Percentiles rank a stretch among this genome's conserved stretches.
Evolutionary conservation across 2,888 invertebrate genomes (phyloP).

Genomic region (Zhuqinia jingwanae): DNA sequence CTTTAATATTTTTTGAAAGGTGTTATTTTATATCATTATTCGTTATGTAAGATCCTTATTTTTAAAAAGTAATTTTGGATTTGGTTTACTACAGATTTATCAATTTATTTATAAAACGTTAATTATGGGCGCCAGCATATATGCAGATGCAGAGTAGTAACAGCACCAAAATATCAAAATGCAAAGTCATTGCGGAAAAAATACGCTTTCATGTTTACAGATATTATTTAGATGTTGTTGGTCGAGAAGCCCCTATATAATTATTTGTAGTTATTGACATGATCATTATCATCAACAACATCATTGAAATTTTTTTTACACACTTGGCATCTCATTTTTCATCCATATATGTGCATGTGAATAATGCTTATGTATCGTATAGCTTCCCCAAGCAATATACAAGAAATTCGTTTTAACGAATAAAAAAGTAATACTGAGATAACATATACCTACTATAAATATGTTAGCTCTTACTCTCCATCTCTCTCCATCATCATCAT

Average conservation of each 20-base stretch:
- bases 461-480: not conserved
- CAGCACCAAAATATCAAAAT: too few species aligned
- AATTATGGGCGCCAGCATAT: not conserved
- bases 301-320: conserved; percentile 16
- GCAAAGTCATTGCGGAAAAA: too few species aligned
- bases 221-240: too few species aligned
- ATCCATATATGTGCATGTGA: too few species aligned
- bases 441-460: not conserved
- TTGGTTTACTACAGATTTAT: too few species aligned
- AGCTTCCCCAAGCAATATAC: not conserved
- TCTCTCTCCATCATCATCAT: not conserved
- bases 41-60: too few species aligned
- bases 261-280: conserved; percentile 44
- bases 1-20: too few species aligned
- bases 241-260: not conserved
- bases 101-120: too few species aligned
- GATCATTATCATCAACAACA: conserved; percentile 33
- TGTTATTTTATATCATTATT: too few species aligned
- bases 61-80: too few species aligned
- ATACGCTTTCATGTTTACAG: conserved; percentile 14
- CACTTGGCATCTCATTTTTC: conserved; percentile 37
- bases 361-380: not conserved
- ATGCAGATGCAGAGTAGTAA: too few species aligned
- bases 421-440: not conserved
- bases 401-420: not conserved